Evolutionary conservation across 2,113 vertebrate species (phyloP).

Genomic region (Vidua macroura): DNA sequence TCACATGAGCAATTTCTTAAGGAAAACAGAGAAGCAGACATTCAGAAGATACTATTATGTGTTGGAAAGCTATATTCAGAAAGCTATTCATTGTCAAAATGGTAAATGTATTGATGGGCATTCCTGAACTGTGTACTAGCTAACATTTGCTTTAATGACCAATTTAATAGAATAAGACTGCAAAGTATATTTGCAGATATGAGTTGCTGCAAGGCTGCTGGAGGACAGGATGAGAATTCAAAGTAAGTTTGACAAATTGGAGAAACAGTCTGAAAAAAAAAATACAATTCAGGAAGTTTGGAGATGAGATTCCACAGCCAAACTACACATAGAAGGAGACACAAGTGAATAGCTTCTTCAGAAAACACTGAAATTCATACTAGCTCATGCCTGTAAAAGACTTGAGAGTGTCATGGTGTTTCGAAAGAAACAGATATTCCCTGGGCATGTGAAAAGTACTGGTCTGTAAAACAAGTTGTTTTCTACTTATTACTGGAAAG

Average conservation of each 20-base stretch:
- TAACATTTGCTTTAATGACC: not conserved
- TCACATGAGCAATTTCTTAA: not conserved
- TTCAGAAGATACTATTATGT: not conserved
- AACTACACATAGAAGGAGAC: not conserved
- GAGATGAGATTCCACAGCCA: not conserved
- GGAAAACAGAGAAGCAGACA: not conserved
- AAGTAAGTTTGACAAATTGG: not conserved
- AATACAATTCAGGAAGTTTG: not conserved
- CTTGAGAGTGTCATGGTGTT: not conserved
- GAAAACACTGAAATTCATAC: not conserved
- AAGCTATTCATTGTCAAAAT: not conserved
- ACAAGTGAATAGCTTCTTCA: not conserved
- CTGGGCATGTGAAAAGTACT: not conserved
- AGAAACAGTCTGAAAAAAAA: not conserved
- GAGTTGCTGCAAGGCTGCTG: not conserved
- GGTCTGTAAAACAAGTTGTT: not conserved
- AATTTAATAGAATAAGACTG: not conserved
- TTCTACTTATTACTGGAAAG: not conserved
- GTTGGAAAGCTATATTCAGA: not conserved
- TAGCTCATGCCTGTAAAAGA: not conserved
- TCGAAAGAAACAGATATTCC: not conserved
- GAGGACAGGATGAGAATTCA: not conserved
- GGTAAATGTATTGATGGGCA: not conserved
- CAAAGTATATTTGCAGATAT: not conserved
- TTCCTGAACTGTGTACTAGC: not conserved